Conservation (phyloP, 2,888 invertebrate genomes). For the Amphipoea lucens region DNA sequence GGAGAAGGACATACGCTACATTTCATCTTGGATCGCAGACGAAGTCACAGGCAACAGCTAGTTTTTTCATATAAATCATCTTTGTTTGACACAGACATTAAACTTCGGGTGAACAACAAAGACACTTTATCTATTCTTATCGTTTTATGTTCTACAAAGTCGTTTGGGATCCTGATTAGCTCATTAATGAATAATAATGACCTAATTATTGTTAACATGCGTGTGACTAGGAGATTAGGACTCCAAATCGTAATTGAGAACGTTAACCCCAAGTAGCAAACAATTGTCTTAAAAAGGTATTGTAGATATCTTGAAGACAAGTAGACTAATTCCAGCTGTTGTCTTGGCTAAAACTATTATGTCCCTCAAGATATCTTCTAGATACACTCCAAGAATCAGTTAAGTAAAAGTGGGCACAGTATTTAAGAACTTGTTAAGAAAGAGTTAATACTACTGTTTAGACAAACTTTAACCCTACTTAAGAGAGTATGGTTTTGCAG, state of each 20-base stretch:
- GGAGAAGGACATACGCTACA: not conserved
- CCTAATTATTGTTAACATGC: constrained; percentile 49
- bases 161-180: constrained; percentile 42
- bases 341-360: no score
- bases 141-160: constrained; percentile 33
- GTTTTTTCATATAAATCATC: constrained; percentile 29
- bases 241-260: not conserved
- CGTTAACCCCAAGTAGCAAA: no score
- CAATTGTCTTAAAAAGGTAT: no score
- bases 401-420: no score
- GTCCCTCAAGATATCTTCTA: no score
- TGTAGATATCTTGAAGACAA: no score
- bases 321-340: no score
- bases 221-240: not conserved
- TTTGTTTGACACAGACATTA: constrained; percentile 8
- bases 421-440: no score
- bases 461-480: no score
- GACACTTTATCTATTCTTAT: constrained; percentile 52
- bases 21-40: not conserved
- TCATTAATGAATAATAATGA: constrained; percentile 47
- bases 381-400: no score
- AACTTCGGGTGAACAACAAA: constrained; percentile 33
- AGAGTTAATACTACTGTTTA: no score
- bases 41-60: not conserved
- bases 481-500: no score